Percentiles rank a stretch among this genome's conserved stretches.
Conservation (phyloP, 1,140 invertebrate genomes). For the Neodiprion lecontei region DNA sequence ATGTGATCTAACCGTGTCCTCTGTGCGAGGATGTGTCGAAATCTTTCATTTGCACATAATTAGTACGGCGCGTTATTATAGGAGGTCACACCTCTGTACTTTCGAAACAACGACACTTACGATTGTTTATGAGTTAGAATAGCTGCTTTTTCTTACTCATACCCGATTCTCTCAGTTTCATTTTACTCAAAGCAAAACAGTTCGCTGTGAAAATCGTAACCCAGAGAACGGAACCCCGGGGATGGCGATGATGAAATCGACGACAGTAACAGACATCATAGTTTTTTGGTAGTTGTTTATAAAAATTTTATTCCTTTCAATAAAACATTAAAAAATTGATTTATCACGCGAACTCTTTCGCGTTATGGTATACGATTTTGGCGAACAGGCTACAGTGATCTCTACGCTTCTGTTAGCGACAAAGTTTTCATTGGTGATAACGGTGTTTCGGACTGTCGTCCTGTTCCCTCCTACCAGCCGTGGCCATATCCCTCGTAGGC, state of each 20-base stretch:
- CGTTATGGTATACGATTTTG: conserved; percentile 33
- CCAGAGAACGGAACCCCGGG: too few species aligned
- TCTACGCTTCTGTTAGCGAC: conserved; percentile 1
- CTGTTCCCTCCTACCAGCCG: conserved; percentile 25
- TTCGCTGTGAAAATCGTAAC: not conserved
- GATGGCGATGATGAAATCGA: not conserved
- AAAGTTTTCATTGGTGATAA: not conserved
- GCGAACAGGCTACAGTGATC: not conserved
- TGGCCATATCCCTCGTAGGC: conserved; percentile 26
- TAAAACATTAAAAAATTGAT: conserved; percentile 54
- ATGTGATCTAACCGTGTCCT: conserved; percentile 19
- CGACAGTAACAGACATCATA: not conserved
- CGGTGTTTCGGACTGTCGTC: not conserved
- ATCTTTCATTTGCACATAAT: conserved; percentile 27
- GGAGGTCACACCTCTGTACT: conserved; percentile 2
- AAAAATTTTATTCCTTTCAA: conserved; percentile 33
- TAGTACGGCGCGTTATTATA: conserved; percentile 21
- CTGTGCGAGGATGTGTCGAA: conserved; percentile 31
- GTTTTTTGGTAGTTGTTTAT: too few species aligned
- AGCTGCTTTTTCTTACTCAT: not conserved
- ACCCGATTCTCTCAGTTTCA: not conserved
- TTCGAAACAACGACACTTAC: conserved; percentile 3
- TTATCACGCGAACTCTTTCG: conserved; percentile 48
- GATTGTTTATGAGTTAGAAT: not conserved
- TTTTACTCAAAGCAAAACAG: not conserved